phyloP scores from a whole-genome alignment of 2,113 vertebrate genomes.

The Dascyllus trimaculatus region DNA sequence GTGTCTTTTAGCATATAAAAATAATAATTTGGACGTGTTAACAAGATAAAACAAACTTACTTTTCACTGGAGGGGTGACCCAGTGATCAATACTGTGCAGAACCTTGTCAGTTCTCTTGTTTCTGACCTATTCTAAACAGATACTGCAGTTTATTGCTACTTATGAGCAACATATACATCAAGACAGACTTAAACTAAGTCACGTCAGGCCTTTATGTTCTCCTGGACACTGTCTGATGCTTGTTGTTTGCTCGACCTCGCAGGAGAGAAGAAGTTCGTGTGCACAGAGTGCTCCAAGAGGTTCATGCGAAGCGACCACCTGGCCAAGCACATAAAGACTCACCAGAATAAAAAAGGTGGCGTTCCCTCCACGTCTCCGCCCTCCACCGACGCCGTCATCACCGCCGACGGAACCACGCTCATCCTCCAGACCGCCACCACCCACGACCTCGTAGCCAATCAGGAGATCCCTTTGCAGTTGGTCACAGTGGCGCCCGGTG shows the following conservation, averaged over 20 bases:
- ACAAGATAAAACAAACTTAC: no score
- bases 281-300: constrained; percentile 98
- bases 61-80: no score
- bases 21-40: no score
- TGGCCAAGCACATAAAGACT: constrained; percentile 99
- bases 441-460: constrained; percentile 95
- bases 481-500: constrained; percentile 97
- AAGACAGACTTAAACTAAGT: no score
- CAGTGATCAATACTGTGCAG: no score
- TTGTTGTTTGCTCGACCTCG: neutral
- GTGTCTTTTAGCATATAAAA: no score
- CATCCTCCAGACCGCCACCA: constrained; percentile 96
- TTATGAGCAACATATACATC: no score
- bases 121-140: no score
- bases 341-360: constrained; percentile 99
- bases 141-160: no score
- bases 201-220: no score
- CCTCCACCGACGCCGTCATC: constrained; percentile 91
- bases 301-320: constrained; percentile 99
- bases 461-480: constrained; percentile 99
- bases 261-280: constrained; percentile 99
- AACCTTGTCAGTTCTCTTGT: no score
- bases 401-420: constrained; percentile 96
- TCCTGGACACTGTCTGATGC: neutral
- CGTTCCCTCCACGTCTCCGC: constrained; percentile 89